Conservation (phyloP, 1,140 invertebrate genomes). For the Asbolus verrucosus region DNA sequence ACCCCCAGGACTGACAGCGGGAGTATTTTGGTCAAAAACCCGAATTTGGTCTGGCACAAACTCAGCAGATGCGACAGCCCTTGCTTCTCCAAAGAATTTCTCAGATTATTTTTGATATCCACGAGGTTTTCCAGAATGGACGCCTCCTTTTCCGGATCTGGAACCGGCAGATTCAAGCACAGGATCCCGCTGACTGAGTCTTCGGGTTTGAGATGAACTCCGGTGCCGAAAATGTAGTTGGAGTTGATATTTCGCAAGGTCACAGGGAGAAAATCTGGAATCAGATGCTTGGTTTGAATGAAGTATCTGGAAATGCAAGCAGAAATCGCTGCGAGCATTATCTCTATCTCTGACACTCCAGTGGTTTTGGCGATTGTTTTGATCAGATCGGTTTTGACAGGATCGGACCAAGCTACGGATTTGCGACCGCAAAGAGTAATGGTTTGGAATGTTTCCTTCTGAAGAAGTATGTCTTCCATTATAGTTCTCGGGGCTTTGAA, state of each 20-base stretch:
- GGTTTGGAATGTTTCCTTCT: conserved; percentile 72
- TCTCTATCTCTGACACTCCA: conserved; percentile 76
- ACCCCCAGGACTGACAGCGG: conserved; percentile 76
- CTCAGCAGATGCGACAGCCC: conserved; percentile 77
- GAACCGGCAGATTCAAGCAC: conserved; percentile 66
- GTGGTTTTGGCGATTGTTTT: conserved; percentile 70
- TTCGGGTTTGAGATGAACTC: conserved; percentile 55
- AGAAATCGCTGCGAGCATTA: conserved; percentile 73
- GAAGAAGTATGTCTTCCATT: conserved; percentile 70
- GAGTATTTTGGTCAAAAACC: conserved; percentile 74
- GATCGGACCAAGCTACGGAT: conserved; percentile 80
- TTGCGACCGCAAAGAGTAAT: conserved; percentile 81
- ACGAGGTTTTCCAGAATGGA: conserved; percentile 62
- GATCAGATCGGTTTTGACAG: conserved; percentile 69
- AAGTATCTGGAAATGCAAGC: conserved; percentile 76
- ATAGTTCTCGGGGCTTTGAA: conserved; percentile 72
- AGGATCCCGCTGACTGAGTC: conserved; percentile 64
- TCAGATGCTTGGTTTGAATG: conserved; percentile 66
- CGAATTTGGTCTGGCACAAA: conserved; percentile 74
- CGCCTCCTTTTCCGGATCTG: conserved; percentile 63
- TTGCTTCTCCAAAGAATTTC: conserved; percentile 72
- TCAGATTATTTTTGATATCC: conserved; percentile 71
- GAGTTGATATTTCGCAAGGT: conserved; percentile 66
- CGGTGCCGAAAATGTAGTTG: conserved; percentile 61
- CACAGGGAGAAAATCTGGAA: conserved; percentile 64